Evolutionary conservation across 2,888 invertebrate species (phyloP), one percentile per base, ranked within the genome.

Genomic region (Folsomia candida): DNA sequence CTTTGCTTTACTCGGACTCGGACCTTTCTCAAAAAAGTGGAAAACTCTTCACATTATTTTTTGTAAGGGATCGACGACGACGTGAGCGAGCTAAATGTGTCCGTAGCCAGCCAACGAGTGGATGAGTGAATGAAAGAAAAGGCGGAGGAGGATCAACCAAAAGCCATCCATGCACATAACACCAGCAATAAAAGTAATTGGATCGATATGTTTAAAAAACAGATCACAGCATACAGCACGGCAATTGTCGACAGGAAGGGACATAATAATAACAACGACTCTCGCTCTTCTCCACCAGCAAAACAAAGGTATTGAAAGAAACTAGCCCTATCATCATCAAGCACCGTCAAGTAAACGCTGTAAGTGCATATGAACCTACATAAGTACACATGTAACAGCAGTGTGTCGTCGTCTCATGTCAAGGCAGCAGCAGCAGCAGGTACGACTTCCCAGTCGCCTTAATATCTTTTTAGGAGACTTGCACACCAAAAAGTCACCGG

Each of bases 191-290:
- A 24, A 59, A 59, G 57, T 37, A 37, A 37, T 37, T 37, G 37
- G 37, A 37, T 37, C 37, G 37, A 37, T 37, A 37, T 37, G 37
- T 37, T 37, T 37, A 37, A 37, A 37, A 37, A 37, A 37, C 37
- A 37, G 37, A 37, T 37, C 37, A 37, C 14, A 37, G 37, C 37
- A 14, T 4, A 37, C 20, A 22, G 59, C 18, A 18, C n/a, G 59
- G 59, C 27, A 28, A 61, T 20, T 29, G 20, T 61, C 20, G 62
- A 61, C 27, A 57, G 57, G 20, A 57, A 22, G 24, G 57, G 20
- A n/a, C 26, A 59, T 59, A 59, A 27, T 61, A 61, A 61, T 27
- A 59, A 27, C 28, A 61, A 61, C 9, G 20, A 29, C 25, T 64
- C 47, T 9, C 18, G 22, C 51, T 64, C 64, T 28, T 4, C 64